Percentiles rank a stretch among this genome's conserved stretches.
These are phyloP conservation scores for Watsonalla binaria DNA, from an alignment of 2,888 invertebrate genomes.

Conservation along the genomic window DNA sequence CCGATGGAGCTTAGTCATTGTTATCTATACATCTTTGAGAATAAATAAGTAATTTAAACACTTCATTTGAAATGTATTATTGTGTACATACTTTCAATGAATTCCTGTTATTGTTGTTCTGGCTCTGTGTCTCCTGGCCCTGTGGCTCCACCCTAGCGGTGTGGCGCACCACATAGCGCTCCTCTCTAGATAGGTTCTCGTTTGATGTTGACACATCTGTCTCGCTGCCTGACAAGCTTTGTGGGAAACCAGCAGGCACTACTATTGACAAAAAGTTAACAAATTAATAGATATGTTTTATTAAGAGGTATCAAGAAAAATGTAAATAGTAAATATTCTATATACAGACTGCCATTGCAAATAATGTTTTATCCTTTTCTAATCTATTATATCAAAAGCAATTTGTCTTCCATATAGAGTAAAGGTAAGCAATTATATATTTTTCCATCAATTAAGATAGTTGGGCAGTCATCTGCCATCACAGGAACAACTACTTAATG, in stretches of 20 bases:
- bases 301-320: too few species aligned
- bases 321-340: too few species aligned
- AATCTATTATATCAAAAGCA: too few species aligned
- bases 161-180: slow-evolving; percentile 89
- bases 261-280: slow-evolving; percentile 7
- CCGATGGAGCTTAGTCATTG: too few species aligned
- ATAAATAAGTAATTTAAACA: not conserved
- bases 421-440: too few species aligned
- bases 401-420: too few species aligned
- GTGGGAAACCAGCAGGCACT: slow-evolving; percentile 81
- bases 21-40: not conserved
- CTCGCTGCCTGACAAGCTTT: slow-evolving; percentile 91
- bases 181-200: slow-evolving; percentile 92
- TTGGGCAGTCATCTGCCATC: too few species aligned
- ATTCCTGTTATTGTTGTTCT: slow-evolving; percentile 73
- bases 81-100: slow-evolving; percentile 75
- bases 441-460: too few species aligned
- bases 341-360: too few species aligned
- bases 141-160: slow-evolving; percentile 93
- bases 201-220: slow-evolving; percentile 94
- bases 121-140: slow-evolving; percentile 88
- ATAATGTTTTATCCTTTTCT: too few species aligned
- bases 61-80: not conserved
- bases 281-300: too few species aligned
- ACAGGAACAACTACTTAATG: too few species aligned